Evolutionary conservation across 2,113 vertebrate species (phyloP), one percentile per base, ranked within the genome.

Genomic region (Dolichotis patagonum): DNA sequence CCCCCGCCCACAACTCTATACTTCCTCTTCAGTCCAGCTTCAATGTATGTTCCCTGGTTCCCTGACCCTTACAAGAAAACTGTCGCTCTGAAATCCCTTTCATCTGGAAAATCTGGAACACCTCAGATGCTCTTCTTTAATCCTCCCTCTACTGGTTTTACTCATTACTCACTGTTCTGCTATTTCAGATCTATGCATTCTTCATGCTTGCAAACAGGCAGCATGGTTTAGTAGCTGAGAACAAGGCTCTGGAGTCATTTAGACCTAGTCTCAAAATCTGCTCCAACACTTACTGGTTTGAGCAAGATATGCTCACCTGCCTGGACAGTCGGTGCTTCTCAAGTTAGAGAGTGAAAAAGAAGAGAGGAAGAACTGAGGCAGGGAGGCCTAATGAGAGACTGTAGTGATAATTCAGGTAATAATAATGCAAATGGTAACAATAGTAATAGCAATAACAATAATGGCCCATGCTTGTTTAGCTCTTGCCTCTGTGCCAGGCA

Each of bases 291-390:
- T 2, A n/a, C 0, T 13, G 6, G 12, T 9, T 1, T 2, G 20
- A 32, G 58, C 56, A 32, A 20, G 7, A 1, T 9, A 1, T 4
- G 7, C 38, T n/a, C 4, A 38, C 22, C 52, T 20, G 0, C 0
- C 52, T 5, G 17, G 13, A 35, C 19, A 2, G 26, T 20, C 0
- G 69, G 26, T 32, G 11, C 80, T 14, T n/a, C 56, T 41, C 4
- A 22, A 6, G 0, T 3, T 49, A 46, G 78, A 6, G 11, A 43
- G 16, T 13, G 78, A 38, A 3, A 19, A 5, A 35, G 85, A 46
- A 49, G 11, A 41, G 20, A 35, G 13, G 1, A 19, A 89, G 62
- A 30, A 38, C 0, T 3, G 75, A 83, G 78, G 71, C 49, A 30
- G 85, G 67, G 52, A 73, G 46, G 11, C 38, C 46, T 69, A 0